Evolutionary conservation across 2,888 invertebrate species (phyloP).

Genomic region (Allophyes oxyacanthae): DNA sequence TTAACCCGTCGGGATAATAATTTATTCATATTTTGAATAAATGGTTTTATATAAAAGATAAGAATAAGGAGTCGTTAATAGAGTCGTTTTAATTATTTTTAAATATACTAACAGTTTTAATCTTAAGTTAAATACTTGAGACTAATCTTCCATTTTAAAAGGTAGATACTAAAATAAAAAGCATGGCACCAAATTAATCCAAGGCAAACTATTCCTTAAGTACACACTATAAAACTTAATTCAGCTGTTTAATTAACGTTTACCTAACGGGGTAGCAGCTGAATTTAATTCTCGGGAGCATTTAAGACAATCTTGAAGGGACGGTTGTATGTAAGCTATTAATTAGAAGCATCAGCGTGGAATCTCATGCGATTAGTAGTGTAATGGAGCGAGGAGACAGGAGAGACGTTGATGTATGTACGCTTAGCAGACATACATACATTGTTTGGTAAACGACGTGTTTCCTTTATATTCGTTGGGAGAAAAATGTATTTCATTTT

Average conservation of each 20-base stretch:
- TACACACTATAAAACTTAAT: constrained; percentile 51
- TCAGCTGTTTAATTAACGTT: constrained; percentile 55
- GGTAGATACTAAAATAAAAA: constrained; percentile 10
- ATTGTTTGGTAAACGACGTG: constrained; percentile 51
- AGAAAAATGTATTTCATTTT: background rate
- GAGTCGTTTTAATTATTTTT: too few species aligned
- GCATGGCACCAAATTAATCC: constrained; percentile 14
- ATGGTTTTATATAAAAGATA: too few species aligned
- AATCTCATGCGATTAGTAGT: constrained; percentile 84
- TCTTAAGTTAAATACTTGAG: background rate
- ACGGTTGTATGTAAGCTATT: constrained; percentile 72
- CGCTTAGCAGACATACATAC: constrained; percentile 38
- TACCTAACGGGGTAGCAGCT: constrained; percentile 46
- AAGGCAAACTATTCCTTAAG: constrained; percentile 39
- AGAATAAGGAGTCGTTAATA: too few species aligned
- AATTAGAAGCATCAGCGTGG: constrained; percentile 80
- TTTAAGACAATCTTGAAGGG: constrained; percentile 67
- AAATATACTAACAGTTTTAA: background rate
- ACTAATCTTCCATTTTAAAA: background rate
- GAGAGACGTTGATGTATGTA: constrained; percentile 77
- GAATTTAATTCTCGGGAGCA: constrained; percentile 63
- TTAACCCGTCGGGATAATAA: too few species aligned
- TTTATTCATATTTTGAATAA: too few species aligned
- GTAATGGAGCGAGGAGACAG: constrained; percentile 76
- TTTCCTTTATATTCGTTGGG: constrained; percentile 15